These are phyloP conservation scores for Colletes gigas DNA, from an alignment of 1,140 invertebrate species.

Conservation along the genomic window DNA sequence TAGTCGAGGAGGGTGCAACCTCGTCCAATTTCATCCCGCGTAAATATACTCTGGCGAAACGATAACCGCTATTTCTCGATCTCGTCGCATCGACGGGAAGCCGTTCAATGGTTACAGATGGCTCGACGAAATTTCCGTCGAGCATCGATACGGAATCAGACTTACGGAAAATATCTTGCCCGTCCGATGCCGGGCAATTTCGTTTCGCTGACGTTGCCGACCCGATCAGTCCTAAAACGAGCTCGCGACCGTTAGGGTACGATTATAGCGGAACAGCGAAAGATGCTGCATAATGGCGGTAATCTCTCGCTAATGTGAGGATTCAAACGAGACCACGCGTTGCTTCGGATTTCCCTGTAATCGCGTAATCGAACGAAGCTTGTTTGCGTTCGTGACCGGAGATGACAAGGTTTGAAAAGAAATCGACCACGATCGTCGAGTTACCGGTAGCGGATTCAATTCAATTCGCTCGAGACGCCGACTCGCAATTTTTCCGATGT, in stretches of 20 bases:
- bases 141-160: neutral
- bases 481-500: constrained; percentile 49
- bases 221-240: neutral
- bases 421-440: neutral
- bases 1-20: neutral
- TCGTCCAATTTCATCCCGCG: neutral
- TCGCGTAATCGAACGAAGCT: neutral
- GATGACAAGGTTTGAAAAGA: neutral
- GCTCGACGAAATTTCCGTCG: neutral
- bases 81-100: constrained; percentile 9
- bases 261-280: no score
- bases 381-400: neutral
- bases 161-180: neutral
- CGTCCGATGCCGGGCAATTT: constrained; percentile 1
- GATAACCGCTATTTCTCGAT: constrained; percentile 1
- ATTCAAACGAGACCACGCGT: no score
- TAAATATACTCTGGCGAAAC: neutral
- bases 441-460: neutral
- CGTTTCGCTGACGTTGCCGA: constrained; percentile 6
- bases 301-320: no score
- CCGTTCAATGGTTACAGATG: neutral
- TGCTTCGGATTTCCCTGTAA: no score
- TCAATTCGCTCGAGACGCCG: constrained; percentile 16
- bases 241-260: neutral
- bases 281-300: no score